phyloP scores from a whole-genome alignment of 2,113 vertebrate species.

The Isichthys henryi region DNA sequence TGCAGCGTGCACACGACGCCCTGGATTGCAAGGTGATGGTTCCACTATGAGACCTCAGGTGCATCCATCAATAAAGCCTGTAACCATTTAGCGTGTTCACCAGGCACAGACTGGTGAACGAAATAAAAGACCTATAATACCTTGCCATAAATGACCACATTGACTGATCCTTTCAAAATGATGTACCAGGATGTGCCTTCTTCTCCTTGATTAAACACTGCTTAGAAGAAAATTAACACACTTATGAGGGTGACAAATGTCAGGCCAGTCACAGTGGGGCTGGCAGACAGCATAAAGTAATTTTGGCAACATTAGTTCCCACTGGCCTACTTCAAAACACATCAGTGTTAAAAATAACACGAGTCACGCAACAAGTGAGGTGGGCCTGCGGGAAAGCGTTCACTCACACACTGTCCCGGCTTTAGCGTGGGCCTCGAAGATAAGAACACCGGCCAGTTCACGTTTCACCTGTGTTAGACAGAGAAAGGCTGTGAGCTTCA shows the following conservation, averaged over 20 bases:
- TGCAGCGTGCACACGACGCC: slow-evolving; percentile 97
- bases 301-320: neutral
- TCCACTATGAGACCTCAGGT: neutral
- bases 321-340: neutral
- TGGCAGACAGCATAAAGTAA: neutral
- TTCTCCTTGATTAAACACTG: slow-evolving; percentile 98
- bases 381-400: neutral
- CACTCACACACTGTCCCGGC: slow-evolving; percentile 94
- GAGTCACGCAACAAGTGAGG: neutral
- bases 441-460: slow-evolving; percentile 87
- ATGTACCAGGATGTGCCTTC: slow-evolving; percentile 99
- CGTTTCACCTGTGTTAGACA: slow-evolving; percentile 72
- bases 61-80: neutral
- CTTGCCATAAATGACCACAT: slow-evolving; percentile 98
- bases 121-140: slow-evolving; percentile 49
- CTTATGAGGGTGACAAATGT: neutral
- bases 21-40: slow-evolving; percentile 46
- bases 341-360: neutral
- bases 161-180: slow-evolving; percentile 96
- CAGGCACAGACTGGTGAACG: neutral
- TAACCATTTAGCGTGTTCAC: neutral
- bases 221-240: slow-evolving; percentile 27
- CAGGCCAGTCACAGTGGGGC: neutral
- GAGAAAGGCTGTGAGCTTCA: neutral
- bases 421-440: slow-evolving; percentile 96